These are phyloP conservation scores for Echinops telfairi DNA, from an alignment of 2,113 vertebrate species.

Conservation along the genomic window DNA sequence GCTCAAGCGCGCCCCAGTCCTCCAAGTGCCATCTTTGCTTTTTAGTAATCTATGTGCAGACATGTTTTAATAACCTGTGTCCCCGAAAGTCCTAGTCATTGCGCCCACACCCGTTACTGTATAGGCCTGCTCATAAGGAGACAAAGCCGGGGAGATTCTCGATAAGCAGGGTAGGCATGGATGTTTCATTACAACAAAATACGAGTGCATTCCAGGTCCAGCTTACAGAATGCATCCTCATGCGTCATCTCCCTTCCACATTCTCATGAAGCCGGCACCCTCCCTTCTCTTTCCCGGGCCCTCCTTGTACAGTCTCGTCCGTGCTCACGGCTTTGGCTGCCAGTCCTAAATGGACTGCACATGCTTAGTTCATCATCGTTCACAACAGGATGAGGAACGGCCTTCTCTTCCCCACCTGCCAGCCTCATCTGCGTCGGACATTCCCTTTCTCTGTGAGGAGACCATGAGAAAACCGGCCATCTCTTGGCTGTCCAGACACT, in stretches of 20 bases:
- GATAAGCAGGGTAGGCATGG: neutral
- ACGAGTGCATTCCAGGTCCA: neutral
- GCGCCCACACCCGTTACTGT: neutral
- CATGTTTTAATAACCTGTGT: neutral
- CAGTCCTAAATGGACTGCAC: neutral
- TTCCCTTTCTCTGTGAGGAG: neutral
- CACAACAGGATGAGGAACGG: neutral
- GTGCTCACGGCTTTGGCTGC: neutral
- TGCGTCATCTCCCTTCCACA: neutral
- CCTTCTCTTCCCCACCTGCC: neutral
- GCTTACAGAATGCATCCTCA: neutral
- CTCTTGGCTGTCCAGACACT: neutral
- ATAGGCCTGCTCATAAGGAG: neutral
- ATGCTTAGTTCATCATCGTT: neutral
- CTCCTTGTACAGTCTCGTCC: neutral
- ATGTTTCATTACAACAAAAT: neutral
- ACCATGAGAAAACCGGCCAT: neutral
- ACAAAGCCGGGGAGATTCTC: neutral
- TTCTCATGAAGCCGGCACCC: neutral
- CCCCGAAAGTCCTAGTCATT: slow-evolving; percentile 30
- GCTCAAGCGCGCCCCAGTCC: neutral
- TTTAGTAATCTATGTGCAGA: neutral
- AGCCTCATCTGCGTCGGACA: neutral
- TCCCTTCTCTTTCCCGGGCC: neutral
- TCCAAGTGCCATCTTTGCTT: neutral